Base-by-base conservation (phyloP, 2,113 vertebrate species). In the Garra rufa region DNA sequence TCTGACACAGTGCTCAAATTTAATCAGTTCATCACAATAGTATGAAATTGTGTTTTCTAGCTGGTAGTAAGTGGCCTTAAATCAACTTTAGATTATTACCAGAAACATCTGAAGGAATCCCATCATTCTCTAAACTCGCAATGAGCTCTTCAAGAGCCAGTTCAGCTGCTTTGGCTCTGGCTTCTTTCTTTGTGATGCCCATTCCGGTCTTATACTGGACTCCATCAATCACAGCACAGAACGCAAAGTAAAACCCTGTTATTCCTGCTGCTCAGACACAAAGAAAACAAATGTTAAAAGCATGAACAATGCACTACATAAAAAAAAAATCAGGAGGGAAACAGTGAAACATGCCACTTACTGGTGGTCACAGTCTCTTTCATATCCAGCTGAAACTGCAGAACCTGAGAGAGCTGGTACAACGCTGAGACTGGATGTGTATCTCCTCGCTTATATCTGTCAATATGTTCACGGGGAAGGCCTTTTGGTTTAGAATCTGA, bases 181-280 rank as follows among this genome's bases (percentile, higher is more conserved):
- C 96, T 44, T 96, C 94, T 89, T 98, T 99, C 89, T 98, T 99
- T 77, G 90, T 97, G 84, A 30, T 89, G 21, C 98, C 98, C 89
- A 98, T 92, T 41, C 98, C 98, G 24, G 95, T 96, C 90, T 95
- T 95, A 88, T 97, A 97, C 50, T 93, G 79, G 82, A 97, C 75
- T 21, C 96, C 97, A 89, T 98, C 94, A 52, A 99, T 92, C 88
- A 99, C 92, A 75, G 95, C 98, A 92, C 97, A 97, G 85, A 97
- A 97, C 55, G 97, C 97, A 94, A 99, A 99, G 82, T 95, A 96
- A 61, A 95, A 84, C 15, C 95, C 93, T 79, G 91, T 87, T 7
- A 94, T 46, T 74, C 94, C 90, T 0, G 92, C 97, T 99, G 90
- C 61, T 91, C 89, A 88, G 30, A 88, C 59, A 59, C 38, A 57